A percentile compares a stretch with the other conserved stretches of the same genome.
Evolutionary conservation across 2,888 invertebrate species (phyloP).

Genomic region (Phlogophora meticulosa): DNA sequence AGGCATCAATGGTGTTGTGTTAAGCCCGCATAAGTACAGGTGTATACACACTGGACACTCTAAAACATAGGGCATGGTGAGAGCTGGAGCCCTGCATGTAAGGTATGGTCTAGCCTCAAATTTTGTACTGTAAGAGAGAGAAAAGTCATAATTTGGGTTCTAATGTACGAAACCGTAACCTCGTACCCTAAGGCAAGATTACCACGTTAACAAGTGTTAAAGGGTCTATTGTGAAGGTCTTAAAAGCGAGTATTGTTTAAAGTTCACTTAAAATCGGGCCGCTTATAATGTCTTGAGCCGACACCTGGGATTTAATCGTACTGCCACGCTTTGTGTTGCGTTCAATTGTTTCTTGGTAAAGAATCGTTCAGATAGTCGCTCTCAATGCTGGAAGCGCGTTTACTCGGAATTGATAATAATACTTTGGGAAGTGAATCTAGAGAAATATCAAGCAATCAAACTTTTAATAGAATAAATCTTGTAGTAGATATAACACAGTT

Average conservation of each 20-base stretch:
- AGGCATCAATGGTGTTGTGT: too few relatives aligned
- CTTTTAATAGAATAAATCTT: background rate
- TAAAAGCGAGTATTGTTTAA: conserved; percentile 77
- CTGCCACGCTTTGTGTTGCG: conserved; percentile 54
- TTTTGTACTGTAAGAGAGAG: too few relatives aligned
- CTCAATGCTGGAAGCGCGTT: background rate
- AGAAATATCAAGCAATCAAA: background rate
- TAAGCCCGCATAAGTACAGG: too few relatives aligned
- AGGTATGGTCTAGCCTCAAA: too few relatives aligned
- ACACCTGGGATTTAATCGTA: conserved; percentile 72
- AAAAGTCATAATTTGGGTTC: background rate
- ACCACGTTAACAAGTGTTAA: conserved; percentile 77
- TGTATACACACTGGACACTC: too few relatives aligned
- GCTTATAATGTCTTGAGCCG: conserved; percentile 72
- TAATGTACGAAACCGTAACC: conserved; percentile 23
- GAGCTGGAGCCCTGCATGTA: too few relatives aligned
- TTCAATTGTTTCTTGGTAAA: conserved; percentile 58
- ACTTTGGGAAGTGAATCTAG: background rate
- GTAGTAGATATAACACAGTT: too few relatives aligned
- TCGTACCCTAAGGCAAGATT: conserved; percentile 72
- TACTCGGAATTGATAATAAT: conserved; percentile 2
- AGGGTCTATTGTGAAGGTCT: conserved; percentile 76
- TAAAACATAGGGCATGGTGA: too few relatives aligned
- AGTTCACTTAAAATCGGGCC: conserved; percentile 69
- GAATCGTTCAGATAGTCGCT: conserved; percentile 34